Evolutionary conservation across 2,113 vertebrate genomes (phyloP), one percentile per base, ranked within the genome.

Genomic region (Oenanthe oenanthe): DNA sequence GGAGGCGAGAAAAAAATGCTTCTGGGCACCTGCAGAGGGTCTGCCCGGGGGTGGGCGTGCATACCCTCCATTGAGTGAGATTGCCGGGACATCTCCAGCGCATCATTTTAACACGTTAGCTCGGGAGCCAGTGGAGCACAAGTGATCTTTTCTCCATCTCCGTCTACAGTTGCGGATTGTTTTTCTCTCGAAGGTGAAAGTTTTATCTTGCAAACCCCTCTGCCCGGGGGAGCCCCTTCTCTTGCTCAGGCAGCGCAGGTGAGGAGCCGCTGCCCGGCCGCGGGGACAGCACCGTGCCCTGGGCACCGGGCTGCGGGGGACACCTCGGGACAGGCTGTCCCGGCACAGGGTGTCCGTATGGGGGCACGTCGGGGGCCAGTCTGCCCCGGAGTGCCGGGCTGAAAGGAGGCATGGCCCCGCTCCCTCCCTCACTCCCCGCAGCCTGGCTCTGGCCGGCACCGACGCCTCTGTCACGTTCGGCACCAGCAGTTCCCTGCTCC

Each of bases 61-160:
- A 4, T 4, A 26, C 20, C 10, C 26, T 71, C 18, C 43, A 0
- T 11, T 36, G 34, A 2, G 8, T 8, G 51, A 58, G 36, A 13
- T 31, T 17, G 3, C 73, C 16, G 65, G 29, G 25, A 13, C 56
- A 36, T 24, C 19, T 43, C n/a, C 5, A 24, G 20, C 2, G 26
- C 32, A 24, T 13, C 21, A 1, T 29, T 66, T 51, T 38, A 79
- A 60, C 40, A 5, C 0, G 2, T 25, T 5, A 56, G 12, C 1
- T 3, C 2, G 12, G 26, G 10, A 38, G 16, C 1, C 2, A 58
- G 10, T 10, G 14, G 13, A 36, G 3, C 10, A 6, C 2, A n/a
- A n/a, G 22, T 7, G 11, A 9, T 51, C 19, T 12, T 67, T 42
- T 62, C 32, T 42, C 43, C 12, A 9, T 18, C 6, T 7, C 5